A percentile compares a stretch with the other conserved stretches of the same genome.
phyloP scores from a whole-genome alignment of 2,888 invertebrate species.

The Hyposoter dolosus region DNA sequence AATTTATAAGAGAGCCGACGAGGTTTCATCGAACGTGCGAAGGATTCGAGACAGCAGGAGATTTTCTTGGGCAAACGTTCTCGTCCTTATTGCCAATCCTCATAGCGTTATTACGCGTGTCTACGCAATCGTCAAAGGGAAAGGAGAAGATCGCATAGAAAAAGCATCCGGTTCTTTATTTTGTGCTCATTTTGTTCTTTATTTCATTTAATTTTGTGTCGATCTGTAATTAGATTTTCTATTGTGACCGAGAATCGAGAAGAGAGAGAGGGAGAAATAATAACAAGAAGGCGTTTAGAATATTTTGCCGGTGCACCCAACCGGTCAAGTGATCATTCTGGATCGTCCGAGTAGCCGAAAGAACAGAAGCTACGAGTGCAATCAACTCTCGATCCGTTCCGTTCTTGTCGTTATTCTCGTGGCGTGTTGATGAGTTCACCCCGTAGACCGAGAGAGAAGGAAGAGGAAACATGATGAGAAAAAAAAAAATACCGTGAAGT shows the following conservation, averaged over 20 bases:
- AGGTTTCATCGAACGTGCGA: conserved; percentile 20
- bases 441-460: conserved; percentile 24
- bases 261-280: background rate
- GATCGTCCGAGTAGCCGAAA: conserved; percentile 50
- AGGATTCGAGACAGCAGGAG: conserved; percentile 22
- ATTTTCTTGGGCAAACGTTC: conserved; percentile 26
- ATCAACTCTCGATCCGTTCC: conserved; percentile 67
- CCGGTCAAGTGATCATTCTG: conserved; percentile 41
- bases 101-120: conserved; percentile 60
- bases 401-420: conserved; percentile 47
- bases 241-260: background rate
- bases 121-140: background rate
- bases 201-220: background rate
- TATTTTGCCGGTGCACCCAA: conserved; percentile 41
- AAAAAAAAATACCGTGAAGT: conserved; percentile 15
- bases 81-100: conserved; percentile 43
- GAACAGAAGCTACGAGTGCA: conserved; percentile 62
- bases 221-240: background rate
- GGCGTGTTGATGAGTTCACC: conserved; percentile 55
- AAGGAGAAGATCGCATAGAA: conserved; percentile 54
- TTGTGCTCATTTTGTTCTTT: background rate
- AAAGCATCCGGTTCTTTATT: conserved; percentile 60
- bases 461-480: conserved; percentile 10
- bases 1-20: conserved; percentile 15
- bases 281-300: background rate